A percentile compares a stretch with the other conserved stretches of the same genome.
Evolutionary conservation across 2,113 vertebrate species (phyloP).

Genomic region (Tiliqua scincoides): DNA sequence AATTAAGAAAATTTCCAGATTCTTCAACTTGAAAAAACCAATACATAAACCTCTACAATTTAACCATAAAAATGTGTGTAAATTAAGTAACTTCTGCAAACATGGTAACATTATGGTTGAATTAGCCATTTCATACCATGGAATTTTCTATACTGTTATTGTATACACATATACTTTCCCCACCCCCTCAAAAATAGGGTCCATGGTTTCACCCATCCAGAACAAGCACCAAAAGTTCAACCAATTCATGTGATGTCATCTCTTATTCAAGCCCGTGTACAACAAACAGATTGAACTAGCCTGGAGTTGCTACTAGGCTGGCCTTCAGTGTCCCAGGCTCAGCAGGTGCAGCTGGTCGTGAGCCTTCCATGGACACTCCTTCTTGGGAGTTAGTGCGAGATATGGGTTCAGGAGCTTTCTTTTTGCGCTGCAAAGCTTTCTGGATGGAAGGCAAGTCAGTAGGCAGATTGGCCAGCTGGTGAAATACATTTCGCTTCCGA

Average conservation of each 20-base stretch:
- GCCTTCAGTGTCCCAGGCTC: constrained; percentile 94
- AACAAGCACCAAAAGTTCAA: constrained; percentile 32
- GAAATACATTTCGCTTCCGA: constrained; percentile 94
- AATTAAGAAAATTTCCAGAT: neutral
- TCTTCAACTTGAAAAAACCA: neutral
- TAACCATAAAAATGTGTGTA: neutral
- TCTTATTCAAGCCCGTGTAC: constrained; percentile 20
- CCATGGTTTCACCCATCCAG: neutral
- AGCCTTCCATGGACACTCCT: constrained; percentile 94
- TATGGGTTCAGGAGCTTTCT: constrained; percentile 84
- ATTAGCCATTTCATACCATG: neutral
- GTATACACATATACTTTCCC: neutral
- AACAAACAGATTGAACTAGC: constrained; percentile 66
- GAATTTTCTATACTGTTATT: neutral
- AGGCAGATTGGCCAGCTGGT: constrained; percentile 95
- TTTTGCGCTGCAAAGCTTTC: constrained; percentile 92
- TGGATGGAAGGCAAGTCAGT: constrained; percentile 88
- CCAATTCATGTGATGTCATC: fast-evolving
- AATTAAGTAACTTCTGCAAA: neutral
- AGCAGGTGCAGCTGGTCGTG: constrained; percentile 90
- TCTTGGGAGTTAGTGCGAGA: constrained; percentile 95
- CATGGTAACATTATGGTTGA: neutral
- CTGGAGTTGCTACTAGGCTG: constrained; percentile 94
- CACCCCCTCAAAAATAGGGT: neutral
- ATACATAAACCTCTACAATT: neutral